Conservation (phyloP, 2,113 vertebrate genomes). For the Alligator mississippiensis region DNA sequence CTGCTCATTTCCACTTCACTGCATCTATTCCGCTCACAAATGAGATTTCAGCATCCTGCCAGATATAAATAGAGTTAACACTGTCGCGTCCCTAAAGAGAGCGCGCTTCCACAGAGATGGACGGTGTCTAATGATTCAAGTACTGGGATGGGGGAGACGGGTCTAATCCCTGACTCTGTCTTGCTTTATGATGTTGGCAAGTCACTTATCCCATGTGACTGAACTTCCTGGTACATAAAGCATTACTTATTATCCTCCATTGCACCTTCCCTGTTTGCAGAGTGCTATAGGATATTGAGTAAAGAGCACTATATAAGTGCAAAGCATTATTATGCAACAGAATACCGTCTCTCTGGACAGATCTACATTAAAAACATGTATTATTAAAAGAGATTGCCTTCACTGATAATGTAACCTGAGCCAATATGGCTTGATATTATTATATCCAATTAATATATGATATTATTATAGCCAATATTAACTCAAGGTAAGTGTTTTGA, state of each 20-base stretch:
- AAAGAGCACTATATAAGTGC: neutral
- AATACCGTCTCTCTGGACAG: neutral
- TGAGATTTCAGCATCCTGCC: neutral
- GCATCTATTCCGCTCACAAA: neutral
- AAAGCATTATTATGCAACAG: neutral
- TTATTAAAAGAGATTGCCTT: too few species aligned
- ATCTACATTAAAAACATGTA: neutral
- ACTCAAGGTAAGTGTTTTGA: too few species aligned
- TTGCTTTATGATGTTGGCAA: neutral
- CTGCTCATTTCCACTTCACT: neutral
- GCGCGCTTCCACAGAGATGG: neutral
- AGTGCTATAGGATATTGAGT: neutral
- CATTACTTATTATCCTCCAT: neutral
- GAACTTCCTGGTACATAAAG: neutral
- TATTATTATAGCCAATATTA: too few species aligned
- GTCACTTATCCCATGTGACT: neutral
- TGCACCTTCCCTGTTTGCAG: neutral
- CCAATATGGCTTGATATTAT: too few species aligned
- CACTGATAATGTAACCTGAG: too few species aligned
- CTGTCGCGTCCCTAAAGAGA: neutral
- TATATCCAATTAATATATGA: too few species aligned
- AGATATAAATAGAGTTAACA: neutral
- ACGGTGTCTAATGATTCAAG: rapidly evolving
- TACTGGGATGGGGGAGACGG: neutral
- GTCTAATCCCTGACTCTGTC: neutral